Conservation (phyloP, 2,113 vertebrate species). For the Xyrauchen texanus region DNA sequence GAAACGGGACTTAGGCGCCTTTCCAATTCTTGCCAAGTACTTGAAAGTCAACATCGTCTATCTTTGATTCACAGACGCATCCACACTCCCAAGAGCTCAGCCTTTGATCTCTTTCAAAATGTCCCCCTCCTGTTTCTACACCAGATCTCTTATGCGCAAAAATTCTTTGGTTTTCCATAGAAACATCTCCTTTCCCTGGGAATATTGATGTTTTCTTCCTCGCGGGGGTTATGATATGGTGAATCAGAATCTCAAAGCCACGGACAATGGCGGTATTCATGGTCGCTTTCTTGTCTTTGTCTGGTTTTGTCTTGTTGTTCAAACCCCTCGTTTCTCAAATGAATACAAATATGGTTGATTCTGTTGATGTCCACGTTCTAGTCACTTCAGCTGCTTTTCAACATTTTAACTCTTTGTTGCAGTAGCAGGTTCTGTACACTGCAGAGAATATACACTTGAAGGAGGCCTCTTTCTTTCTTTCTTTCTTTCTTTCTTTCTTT, state of each 20-base stretch:
- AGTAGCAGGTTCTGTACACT: constrained; percentile 91
- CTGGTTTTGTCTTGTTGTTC: constrained; percentile 71
- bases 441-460: constrained; percentile 72
- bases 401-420: constrained; percentile 84
- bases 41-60: constrained; percentile 90
- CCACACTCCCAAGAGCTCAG: constrained; percentile 80
- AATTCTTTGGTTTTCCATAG: constrained; percentile 98
- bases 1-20: constrained; percentile 76
- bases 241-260: constrained; percentile 93
- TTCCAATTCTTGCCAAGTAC: constrained; percentile 76
- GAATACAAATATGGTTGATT: constrained; percentile 94
- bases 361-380: constrained; percentile 81
- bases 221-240: constrained; percentile 99
- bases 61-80: constrained; percentile 87
- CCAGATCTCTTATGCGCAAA: constrained; percentile 91
- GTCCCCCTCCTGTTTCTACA: constrained; percentile 69
- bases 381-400: constrained; percentile 86
- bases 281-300: constrained; percentile 71
- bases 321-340: constrained; percentile 79
- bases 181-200: constrained; percentile 95
- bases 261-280: constrained; percentile 92
- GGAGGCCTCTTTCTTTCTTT: constrained; percentile 70
- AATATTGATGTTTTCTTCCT: constrained; percentile 99
- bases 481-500: background rate
- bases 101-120: constrained; percentile 95